Conservation (phyloP, 2,797 vertebrate genomes). For the Leontopithecus rosalia region DNA sequence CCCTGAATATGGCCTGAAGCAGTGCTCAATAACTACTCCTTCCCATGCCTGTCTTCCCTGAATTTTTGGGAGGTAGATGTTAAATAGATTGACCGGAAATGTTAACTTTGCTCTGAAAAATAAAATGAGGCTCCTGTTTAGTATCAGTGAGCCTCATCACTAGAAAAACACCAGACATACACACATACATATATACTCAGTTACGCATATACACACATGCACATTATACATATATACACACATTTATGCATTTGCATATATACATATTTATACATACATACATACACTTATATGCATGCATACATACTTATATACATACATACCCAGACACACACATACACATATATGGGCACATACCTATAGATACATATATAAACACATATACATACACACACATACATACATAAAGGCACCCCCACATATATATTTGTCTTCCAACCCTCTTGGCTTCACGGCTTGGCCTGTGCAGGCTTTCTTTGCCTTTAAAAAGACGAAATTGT, state of each 20-base stretch:
- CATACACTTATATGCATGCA: background rate
- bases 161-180: background rate
- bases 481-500: slow-evolving; percentile 20
- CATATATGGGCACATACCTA: background rate
- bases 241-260: too few relatives aligned
- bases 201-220: too few relatives aligned
- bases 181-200: too few relatives aligned
- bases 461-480: background rate
- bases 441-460: background rate
- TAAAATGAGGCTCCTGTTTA: background rate
- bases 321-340: background rate
- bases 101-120: slow-evolving; percentile 22
- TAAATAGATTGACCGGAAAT: background rate
- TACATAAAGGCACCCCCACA: background rate
- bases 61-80: background rate
- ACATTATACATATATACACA: too few relatives aligned
- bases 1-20: background rate
- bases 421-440: background rate
- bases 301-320: background rate
- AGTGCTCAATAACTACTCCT: background rate
- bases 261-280: too few relatives aligned
- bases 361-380: background rate
- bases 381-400: background rate
- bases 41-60: background rate
- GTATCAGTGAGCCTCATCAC: background rate